Percentiles rank a stretch among this genome's conserved stretches.
phyloP scores from a whole-genome alignment of 2,888 invertebrate genomes.

The Drosophila tripunctata region DNA sequence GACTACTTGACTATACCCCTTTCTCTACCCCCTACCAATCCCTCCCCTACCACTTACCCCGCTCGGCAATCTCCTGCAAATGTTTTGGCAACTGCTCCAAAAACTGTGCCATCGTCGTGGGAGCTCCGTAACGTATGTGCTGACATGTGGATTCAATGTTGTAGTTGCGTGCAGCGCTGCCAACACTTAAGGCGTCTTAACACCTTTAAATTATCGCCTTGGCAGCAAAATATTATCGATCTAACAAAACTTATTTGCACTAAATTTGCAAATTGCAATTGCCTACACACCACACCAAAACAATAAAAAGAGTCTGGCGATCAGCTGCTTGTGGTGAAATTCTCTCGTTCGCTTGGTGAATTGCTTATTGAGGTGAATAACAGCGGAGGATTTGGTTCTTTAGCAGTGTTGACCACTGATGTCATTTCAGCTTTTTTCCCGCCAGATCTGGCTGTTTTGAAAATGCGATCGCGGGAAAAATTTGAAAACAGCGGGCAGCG shows the following conservation, averaged over 20 bases:
- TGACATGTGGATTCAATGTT: conserved; percentile 30
- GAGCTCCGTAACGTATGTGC: conserved; percentile 14
- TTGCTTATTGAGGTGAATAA: too few relatives aligned
- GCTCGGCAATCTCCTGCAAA: conserved; percentile 70
- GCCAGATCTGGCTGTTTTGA: too few relatives aligned
- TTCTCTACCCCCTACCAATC: too few relatives aligned
- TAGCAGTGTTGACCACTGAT: too few relatives aligned
- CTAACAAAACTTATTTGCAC: conserved; percentile 44
- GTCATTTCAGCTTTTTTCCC: too few relatives aligned
- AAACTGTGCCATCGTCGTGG: conserved; percentile 69
- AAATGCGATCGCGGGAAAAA: too few relatives aligned
- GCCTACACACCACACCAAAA: neutral
- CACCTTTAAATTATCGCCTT: conserved; percentile 63
- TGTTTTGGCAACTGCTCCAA: conserved; percentile 72
- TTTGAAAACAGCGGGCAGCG: too few relatives aligned
- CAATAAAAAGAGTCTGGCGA: neutral
- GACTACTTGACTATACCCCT: neutral
- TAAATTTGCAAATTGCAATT: conserved; percentile 5
- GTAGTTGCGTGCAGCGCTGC: conserved; percentile 35
- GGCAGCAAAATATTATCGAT: conserved; percentile 60
- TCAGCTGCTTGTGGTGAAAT: conserved; percentile 24
- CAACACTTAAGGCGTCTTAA: conserved; percentile 64
- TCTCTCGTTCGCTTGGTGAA: neutral
- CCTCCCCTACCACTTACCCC: conserved; percentile 52
- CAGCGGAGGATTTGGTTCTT: too few relatives aligned